Base-by-base conservation (phyloP, 2,888 invertebrate genomes). In the Caenorhabditis afra region DNA sequence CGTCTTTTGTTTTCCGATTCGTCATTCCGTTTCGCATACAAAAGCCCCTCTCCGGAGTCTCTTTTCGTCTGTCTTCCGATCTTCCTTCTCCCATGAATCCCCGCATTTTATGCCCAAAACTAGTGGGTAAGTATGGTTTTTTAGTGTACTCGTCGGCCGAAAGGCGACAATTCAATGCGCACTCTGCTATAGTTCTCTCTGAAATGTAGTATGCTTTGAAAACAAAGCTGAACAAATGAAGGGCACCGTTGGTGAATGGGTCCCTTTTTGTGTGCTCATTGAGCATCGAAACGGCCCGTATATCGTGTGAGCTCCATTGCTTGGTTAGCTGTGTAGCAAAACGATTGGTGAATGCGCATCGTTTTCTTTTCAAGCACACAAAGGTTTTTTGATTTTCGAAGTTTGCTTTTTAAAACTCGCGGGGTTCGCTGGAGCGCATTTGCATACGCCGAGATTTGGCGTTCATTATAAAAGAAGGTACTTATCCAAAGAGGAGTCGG, bases 1-100 rank as follows among this genome's bases (percentile, higher is more conserved):
- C 55, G 49, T 39, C 70, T 70, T 70, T 70, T 61, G 68, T 71
- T 71, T 64, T 71, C 53, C 41, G 57, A 71, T 71, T 70, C 70
- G 70, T 70, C 70, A 70, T 62, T 70, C 62, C 70, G 62, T 55
- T 70, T 55, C 37, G 47, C 53, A 70, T 61, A 62, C 70, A 70
- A 62, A 70, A 70, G 55, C 62, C 53, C 47, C 44, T 57, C 37
- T 47, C 29, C 66, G 57, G 55, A 39, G 39, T 37, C 49, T 39
- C 14, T 29, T 65, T 53, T 39, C 53, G 18, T 65, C 52, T n/a
- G n/a, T n/a, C n/a, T n/a, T n/a, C n/a, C 3, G 29, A 3, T 29
- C 29, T 7, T 29, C 29, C 29, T 29, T 5, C 29, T 29, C n/a
- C n/a, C 29, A 29, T 29, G 29, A 7, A 3, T 29, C 29, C 7